A percentile compares a stretch with the other conserved stretches of the same genome.
These are phyloP conservation scores for Lepus oiostolus DNA, from an alignment of 2,797 vertebrate species.

Conservation along the genomic window DNA sequence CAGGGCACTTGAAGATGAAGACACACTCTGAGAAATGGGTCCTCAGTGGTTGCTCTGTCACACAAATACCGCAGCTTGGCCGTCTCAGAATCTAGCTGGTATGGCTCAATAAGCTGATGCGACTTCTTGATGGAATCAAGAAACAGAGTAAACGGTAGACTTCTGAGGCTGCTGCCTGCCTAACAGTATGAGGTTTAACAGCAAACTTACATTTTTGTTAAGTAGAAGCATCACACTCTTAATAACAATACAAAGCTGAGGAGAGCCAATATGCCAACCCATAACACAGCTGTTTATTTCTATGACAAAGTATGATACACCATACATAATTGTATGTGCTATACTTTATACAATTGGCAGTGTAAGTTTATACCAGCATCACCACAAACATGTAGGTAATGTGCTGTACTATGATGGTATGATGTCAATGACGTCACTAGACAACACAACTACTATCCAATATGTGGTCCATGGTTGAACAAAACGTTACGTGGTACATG, in stretches of 20 bases:
- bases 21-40: background rate
- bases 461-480: too few species aligned
- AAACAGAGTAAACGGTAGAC: background rate
- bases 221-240: background rate
- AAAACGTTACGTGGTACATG: too few species aligned
- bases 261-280: background rate
- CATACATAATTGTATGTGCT: background rate
- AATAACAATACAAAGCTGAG: background rate
- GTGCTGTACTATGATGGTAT: too few species aligned
- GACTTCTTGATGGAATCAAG: background rate
- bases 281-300: too few species aligned
- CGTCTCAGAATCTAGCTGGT: background rate
- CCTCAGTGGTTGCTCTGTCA: too few species aligned
- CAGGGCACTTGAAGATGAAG: fast-evolving
- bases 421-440: background rate
- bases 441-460: too few species aligned
- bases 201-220: background rate
- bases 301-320: background rate
- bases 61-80: too few species aligned
- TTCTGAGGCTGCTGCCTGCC: background rate
- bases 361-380: background rate
- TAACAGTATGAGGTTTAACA: background rate
- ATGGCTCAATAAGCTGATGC: background rate
- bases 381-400: too few species aligned
- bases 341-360: background rate